Evolutionary conservation across 2,113 vertebrate genomes (phyloP), one percentile per base, ranked within the genome.

Genomic region (Strix uralensis): DNA sequence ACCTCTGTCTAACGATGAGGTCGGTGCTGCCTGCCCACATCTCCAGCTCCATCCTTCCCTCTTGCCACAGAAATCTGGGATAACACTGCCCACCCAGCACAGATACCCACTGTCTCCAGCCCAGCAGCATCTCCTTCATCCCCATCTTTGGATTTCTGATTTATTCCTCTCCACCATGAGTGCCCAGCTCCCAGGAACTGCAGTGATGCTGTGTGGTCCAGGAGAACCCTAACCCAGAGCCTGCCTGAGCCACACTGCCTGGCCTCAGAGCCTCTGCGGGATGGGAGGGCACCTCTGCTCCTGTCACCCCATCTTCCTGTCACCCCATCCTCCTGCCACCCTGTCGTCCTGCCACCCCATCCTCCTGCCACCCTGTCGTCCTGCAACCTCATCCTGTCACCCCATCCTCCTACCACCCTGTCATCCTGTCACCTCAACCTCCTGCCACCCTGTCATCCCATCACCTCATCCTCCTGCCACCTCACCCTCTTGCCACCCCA

Each of bases 161-260:
- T 36, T 42, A 32, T 19, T 38, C 20, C 21, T 80, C 27, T 74
- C 55, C 22, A 34, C 8, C 5, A 3, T 1, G 38, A 72, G 9
- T 4, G 20, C 26, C 57, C 2, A 1, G 47, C 29, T 67, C 70
- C 54, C 0, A 4, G 73, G 11, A 85, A 49, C 20, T 0, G 0
- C 46, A 38, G 25, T 0, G 66, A 46, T 14, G 18, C 30, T 0
- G 0, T 10, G 38, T 5, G 47, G 14, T 46, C 32, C 70, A 34
- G 29, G 15, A 4, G 15, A 72, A 2, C 5, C 11, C 19, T 22
- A 22, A 14, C 20, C 36, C 2, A 5, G 14, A 32, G 25, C 29
- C 30, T 42, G 14, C 49, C 40, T 22, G 47, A 40, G 26, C 34
- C 75, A 21, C 4, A 8, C 1, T 9, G 66, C 26, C 75, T n/a